Conservation (phyloP, 37 sponge, comb jelly and placozoan genomes). For the Hexactinellida sp. region DNA sequence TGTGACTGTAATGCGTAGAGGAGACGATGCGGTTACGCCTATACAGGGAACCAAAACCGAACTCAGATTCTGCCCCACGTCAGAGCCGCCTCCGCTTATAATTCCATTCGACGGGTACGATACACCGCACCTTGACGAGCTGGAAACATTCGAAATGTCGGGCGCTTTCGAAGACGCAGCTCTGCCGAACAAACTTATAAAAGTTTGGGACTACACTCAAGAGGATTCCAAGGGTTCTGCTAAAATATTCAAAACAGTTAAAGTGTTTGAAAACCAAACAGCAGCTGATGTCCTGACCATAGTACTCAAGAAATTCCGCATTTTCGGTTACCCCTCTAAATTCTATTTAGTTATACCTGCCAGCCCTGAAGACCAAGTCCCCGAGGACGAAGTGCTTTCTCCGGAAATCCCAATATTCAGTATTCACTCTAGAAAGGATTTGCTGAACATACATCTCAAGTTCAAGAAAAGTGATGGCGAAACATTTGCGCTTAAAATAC, state of each 20-base stretch:
- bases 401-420: neutral
- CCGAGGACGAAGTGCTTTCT: slow-evolving; percentile 2
- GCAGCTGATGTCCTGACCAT: slow-evolving; percentile 34
- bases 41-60: neutral
- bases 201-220: neutral
- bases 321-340: neutral
- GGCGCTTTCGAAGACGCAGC: neutral
- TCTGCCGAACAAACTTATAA: neutral
- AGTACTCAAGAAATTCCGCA: slow-evolving; percentile 18
- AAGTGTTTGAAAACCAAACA: slow-evolving; percentile 28
- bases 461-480: neutral
- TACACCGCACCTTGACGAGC: neutral
- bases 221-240: neutral
- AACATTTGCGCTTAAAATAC: neutral
- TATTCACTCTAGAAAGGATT: neutral
- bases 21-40: neutral
- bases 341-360: neutral
- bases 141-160: neutral
- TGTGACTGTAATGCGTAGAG: slow-evolving; percentile 3
- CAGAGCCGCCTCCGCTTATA: neutral
- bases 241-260: neutral
- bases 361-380: neutral
- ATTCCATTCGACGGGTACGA: neutral
- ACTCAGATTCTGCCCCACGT: neutral
- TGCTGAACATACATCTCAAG: neutral